Conservation (phyloP, 2,113 vertebrate genomes). For the Propithecus coquereli region DNA sequence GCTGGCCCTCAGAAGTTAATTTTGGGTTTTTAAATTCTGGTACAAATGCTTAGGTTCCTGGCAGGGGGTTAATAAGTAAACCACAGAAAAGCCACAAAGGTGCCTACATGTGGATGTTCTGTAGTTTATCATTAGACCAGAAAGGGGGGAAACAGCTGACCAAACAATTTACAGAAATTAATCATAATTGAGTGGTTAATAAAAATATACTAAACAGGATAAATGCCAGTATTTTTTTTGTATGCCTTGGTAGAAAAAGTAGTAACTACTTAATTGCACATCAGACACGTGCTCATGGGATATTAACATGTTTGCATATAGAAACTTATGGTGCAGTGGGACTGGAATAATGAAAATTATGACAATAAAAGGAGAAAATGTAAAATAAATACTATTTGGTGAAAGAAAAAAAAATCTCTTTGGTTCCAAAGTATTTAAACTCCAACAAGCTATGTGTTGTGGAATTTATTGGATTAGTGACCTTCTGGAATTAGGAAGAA, state of each 20-base stretch:
- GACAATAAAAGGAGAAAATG: background rate
- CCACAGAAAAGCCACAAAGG: background rate
- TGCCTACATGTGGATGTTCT: background rate
- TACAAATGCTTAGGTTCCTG: background rate
- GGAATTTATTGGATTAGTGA: constrained; percentile 68
- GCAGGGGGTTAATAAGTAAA: constrained; percentile 36
- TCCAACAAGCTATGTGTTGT: background rate
- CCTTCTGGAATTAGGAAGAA: constrained; percentile 78
- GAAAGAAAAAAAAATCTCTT: background rate
- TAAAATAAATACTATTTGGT: background rate
- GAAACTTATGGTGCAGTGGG: constrained; percentile 23
- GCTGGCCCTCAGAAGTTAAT: background rate
- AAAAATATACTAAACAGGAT: constrained; percentile 64
- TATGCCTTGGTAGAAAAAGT: constrained; percentile 33
- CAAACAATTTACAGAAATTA: background rate
- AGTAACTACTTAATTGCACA: constrained; percentile 64
- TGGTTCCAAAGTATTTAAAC: constrained; percentile 67
- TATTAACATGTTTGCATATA: constrained; percentile 44
- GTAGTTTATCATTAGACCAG: constrained; percentile 40
- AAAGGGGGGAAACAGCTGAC: background rate
- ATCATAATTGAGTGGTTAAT: constrained; percentile 49
- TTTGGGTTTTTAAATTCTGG: constrained; percentile 27
- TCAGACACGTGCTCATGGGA: background rate
- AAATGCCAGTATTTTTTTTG: constrained; percentile 64
- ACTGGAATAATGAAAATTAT: constrained; percentile 62